These are phyloP conservation scores for Muntiacus muntjak DNA, from an alignment of 2,113 vertebrate species.

Conservation along the genomic window DNA sequence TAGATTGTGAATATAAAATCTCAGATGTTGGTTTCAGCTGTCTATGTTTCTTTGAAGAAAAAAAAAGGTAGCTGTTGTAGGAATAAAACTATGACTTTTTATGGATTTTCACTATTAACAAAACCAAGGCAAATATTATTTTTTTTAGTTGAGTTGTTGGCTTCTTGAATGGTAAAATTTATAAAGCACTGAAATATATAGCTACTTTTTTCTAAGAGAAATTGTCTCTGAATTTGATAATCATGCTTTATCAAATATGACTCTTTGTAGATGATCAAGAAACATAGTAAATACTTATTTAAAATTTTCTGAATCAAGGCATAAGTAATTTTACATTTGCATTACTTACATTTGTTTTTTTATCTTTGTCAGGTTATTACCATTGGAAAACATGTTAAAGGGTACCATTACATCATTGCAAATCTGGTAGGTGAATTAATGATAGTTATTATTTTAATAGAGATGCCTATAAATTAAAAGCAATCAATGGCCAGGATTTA, in stretches of 20 bases:
- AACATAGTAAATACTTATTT: background rate
- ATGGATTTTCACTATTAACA: background rate
- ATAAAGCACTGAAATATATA: background rate
- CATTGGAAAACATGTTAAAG: constrained; percentile 98
- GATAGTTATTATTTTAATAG: background rate
- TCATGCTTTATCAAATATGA: background rate
- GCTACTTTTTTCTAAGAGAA: background rate
- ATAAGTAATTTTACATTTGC: background rate
- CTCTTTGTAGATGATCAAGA: background rate
- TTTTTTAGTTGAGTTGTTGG: background rate
- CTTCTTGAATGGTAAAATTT: background rate
- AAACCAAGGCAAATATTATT: background rate
- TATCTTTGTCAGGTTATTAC: constrained; percentile 91
- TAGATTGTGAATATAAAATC: background rate
- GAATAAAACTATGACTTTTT: background rate
- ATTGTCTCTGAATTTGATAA: background rate
- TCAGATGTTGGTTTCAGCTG: background rate
- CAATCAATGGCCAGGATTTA: background rate
- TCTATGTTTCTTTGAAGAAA: background rate
- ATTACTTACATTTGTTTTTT: constrained; percentile 39
- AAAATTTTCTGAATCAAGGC: background rate
- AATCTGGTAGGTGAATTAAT: constrained; percentile 91
- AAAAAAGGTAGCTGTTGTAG: background rate
- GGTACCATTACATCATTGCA: constrained; percentile 98
- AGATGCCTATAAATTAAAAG: background rate